Percentiles rank a stretch among this genome's conserved stretches.
Conservation (phyloP, 2,888 invertebrate genomes). For the Aricia artaxerxes region DNA sequence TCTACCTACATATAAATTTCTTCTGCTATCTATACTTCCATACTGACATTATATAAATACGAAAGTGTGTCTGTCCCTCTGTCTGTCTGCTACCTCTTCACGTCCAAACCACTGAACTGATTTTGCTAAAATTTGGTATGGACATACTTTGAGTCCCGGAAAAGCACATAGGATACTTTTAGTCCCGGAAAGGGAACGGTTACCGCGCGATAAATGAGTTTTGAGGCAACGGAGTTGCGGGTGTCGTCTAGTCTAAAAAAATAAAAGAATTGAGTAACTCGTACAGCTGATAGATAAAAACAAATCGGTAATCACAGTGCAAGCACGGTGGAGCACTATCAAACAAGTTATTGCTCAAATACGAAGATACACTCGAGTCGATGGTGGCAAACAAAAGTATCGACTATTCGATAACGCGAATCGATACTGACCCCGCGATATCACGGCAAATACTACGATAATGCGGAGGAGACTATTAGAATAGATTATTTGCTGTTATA, state of each 20-base stretch:
- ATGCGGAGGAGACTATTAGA: slow-evolving; percentile 50
- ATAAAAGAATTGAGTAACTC: slow-evolving; percentile 31
- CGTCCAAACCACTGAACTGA: no score
- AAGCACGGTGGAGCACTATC: slow-evolving; percentile 69
- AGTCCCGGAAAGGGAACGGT: no score
- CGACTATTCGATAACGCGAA: slow-evolving; percentile 74
- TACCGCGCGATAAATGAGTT: no score
- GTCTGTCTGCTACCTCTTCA: no score
- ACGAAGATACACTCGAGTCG: slow-evolving; percentile 73
- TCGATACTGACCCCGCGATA: slow-evolving; percentile 71
- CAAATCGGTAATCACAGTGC: slow-evolving; percentile 63
- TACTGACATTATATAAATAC: no score
- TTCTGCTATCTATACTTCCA: neutral
- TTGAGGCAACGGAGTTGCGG: no score
- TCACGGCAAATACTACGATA: slow-evolving; percentile 61
- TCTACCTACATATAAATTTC: neutral
- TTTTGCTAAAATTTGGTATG: no score
- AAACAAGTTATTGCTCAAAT: slow-evolving; percentile 77
- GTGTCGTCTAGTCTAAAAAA: neutral
- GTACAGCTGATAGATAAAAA: slow-evolving; percentile 43
- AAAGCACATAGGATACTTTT: no score
- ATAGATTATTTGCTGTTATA: neutral
- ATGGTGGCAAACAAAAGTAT: slow-evolving; percentile 74
- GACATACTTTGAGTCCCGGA: no score
- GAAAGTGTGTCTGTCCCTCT: no score